Percentiles rank a stretch among this genome's conserved stretches.
These are phyloP conservation scores for Bactericera cockerelli DNA, from an alignment of 1,140 invertebrate genomes.

Conservation along the genomic window DNA sequence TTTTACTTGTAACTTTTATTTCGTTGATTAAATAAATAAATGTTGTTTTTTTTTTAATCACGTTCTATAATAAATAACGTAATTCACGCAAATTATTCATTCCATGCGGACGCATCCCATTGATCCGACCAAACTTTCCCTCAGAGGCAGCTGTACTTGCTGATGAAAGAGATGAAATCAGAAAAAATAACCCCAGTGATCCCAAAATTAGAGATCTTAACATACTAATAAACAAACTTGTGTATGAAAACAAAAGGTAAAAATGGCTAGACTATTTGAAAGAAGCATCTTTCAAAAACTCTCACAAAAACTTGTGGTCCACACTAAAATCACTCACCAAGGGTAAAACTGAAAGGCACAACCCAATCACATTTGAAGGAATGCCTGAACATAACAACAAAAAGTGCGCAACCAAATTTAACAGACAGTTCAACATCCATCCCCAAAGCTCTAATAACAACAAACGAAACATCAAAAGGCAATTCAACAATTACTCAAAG, in stretches of 20 bases:
- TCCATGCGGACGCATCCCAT: not conserved
- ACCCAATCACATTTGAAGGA: not conserved
- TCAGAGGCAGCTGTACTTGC: not conserved
- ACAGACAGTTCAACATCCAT: not conserved
- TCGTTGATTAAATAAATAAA: too few species aligned
- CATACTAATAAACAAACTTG: not conserved
- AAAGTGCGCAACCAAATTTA: not conserved
- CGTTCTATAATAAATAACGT: too few species aligned
- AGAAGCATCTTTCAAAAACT: not conserved
- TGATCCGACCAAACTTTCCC: not conserved
- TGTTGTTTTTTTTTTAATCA: too few species aligned
- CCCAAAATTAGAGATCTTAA: not conserved
- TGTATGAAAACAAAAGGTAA: not conserved
- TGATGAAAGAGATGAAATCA: not conserved
- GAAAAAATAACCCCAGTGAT: not conserved
- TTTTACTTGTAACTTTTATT: too few species aligned
- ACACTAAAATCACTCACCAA: not conserved
- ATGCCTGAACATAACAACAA: not conserved
- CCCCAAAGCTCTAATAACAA: not conserved
- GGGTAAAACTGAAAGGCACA: not conserved
- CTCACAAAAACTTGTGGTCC: not conserved
- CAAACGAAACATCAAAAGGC: not conserved
- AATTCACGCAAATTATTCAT: not conserved
- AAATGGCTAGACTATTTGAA: not conserved
- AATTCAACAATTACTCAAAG: slow-evolving; percentile 18